Conservation (phyloP, 2,113 vertebrate genomes). For the Epinephelus cyanopodus region DNA sequence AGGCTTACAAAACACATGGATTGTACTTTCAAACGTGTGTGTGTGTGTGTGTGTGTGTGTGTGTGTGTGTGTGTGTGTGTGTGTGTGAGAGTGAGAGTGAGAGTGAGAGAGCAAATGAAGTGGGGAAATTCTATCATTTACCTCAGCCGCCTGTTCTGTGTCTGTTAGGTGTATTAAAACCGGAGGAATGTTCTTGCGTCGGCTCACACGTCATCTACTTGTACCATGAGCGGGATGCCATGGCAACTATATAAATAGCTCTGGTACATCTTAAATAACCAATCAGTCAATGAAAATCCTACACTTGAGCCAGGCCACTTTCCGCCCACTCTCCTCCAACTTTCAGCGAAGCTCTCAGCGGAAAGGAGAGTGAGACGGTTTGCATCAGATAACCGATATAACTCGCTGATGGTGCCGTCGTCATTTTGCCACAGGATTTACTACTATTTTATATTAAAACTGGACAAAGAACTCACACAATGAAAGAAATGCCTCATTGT, state of each 20-base stretch:
- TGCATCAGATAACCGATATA: conserved; percentile 12
- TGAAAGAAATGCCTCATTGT: not conserved
- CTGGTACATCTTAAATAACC: conserved; percentile 63
- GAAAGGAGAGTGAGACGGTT: not conserved
- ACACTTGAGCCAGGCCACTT: conserved; percentile 49
- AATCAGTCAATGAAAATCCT: conserved; percentile 66
- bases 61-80: not conserved
- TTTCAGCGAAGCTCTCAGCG: conserved; percentile 29
- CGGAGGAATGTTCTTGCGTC: conserved; percentile 31
- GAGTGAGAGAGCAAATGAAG: not conserved
- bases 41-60: conserved; percentile 2
- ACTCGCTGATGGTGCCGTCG: not conserved
- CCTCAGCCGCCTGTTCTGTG: conserved; percentile 4
- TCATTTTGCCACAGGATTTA: not conserved
- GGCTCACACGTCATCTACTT: conserved; percentile 54
- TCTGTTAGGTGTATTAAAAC: conserved; percentile 36
- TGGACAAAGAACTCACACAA: not conserved
- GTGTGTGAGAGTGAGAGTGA: not conserved
- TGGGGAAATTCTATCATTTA: not conserved
- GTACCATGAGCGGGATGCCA: conserved; percentile 46
- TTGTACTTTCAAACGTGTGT: not conserved
- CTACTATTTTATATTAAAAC: not conserved
- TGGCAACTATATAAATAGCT: conserved; percentile 74
- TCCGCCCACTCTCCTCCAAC: conserved; percentile 38
- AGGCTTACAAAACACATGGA: conserved; percentile 32